Base-by-base conservation (phyloP, 2,113 vertebrate species). In the Tapirus terrestris region DNA sequence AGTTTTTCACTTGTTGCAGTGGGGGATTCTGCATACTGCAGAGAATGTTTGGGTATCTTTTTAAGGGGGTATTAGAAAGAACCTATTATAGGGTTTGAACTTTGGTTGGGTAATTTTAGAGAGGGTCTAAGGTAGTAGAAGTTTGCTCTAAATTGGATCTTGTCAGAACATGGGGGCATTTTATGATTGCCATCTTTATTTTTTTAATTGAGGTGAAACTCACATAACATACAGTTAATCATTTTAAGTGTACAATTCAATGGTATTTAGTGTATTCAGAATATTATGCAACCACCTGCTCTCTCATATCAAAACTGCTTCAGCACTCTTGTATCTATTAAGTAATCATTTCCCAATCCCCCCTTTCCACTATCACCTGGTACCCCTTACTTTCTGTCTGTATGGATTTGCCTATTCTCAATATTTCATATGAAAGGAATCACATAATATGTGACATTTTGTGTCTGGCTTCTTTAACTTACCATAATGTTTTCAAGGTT, bases 31-130 rank as follows among this genome's bases (percentile, higher is more conserved):
- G 27, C 43, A 79, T 2, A 53, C 56, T 79, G 5, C 31, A 31
- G 43, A 27, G 17, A 65, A 53, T 23, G 29, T 39, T 4, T 45
- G 33, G n/a, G 31, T 84, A 9, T 90, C 17, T 60, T 60, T 84
- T 39, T 45, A 89, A 61, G 77, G 89, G 27, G 33, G 33, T 82
- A 43, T 65, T 92, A 73, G 65, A 36, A 67, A 36, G 43, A 89
- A 60, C 65, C 45, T 79, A 25, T 84, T 84, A 73, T 2, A 79
- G n/a, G 25, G 67, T 91, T 91, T 96, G 63, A 12, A 20, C 39
- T 87, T 96, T 29, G 56, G 63, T 72, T 92, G 43, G 43, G 51
- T 94, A 31, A 43, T 93, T 97, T 67, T 93, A 58, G 51, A 93
- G 45, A 86, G 5, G 16, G 18, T 76, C 33, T 86, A 67, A 80